Base-by-base conservation (phyloP, 2,113 vertebrate genomes). In the Egretta garzetta region DNA sequence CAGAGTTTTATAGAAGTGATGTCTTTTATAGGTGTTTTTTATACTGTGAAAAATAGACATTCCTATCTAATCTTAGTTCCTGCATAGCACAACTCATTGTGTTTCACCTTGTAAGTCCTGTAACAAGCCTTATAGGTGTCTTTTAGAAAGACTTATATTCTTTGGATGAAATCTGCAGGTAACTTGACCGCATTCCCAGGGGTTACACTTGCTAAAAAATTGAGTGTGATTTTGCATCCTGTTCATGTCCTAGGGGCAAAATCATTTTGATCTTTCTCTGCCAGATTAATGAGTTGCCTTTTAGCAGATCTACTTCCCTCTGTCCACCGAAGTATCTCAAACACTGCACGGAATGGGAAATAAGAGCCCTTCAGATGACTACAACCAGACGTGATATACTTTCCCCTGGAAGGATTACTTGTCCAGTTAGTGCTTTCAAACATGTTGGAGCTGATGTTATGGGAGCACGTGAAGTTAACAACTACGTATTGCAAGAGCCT, bases 341-440 rank as follows among this genome's bases (percentile, higher is more conserved):
- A 97, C 86, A 52, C 52, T 92, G 70, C 60, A 93, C 56, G 87
- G 88, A 93, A 91, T 55, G 18, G 55, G 86, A 96, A 80, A 58
- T 80, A 79, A 68, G 30, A 66, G 68, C 50, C 80, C 23, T 86
- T 77, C 14, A 33, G 56, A 39, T 1, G 1, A 81, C 39, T 60
- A 17, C 37, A 86, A 59, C 72, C 35, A 70, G 84, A 77, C 55
- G 83, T 71, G 59, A 84, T 71, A 73, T 88, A 37, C 68, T 96
- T 97, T 81, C 43, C 41, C 71, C 80, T 77, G 55, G 77, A 97
- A 97, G 80, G 84, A 64, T 80, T 80, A 92, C 60, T 95, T 53
- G 47, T 66, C 80, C 88, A 83, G 24, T 87, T 92, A 91, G 43
- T 86, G 88, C 79, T 94, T 97, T 96, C 75, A 96, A 95, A 96